Evolutionary conservation across 2,113 vertebrate species (phyloP).

Genomic region (Erythrocercus mccallii): DNA sequence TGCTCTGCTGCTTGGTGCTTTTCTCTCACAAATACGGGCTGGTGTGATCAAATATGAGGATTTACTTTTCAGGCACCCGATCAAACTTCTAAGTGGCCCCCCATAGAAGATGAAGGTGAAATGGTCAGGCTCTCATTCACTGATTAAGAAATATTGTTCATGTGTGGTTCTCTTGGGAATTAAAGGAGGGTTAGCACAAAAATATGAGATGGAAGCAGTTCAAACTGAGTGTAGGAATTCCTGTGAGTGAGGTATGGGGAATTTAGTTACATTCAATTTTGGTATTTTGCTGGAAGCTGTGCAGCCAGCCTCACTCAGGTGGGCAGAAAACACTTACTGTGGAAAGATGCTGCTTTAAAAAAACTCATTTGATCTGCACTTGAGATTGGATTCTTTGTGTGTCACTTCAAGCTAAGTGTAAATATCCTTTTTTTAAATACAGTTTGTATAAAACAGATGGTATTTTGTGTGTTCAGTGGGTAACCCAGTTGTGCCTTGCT

Average conservation of each 20-base stretch:
- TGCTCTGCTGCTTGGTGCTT: neutral
- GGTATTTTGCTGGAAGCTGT: neutral
- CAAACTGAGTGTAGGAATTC: neutral
- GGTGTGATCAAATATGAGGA: neutral
- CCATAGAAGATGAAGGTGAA: neutral
- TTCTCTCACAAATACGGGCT: neutral
- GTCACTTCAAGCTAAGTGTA: neutral
- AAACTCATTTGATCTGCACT: neutral
- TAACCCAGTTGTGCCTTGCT: neutral
- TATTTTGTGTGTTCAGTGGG: neutral
- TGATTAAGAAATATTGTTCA: neutral
- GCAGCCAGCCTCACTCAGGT: neutral
- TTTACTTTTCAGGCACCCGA: neutral
- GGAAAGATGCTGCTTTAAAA: neutral
- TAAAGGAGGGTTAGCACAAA: neutral
- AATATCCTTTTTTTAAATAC: neutral
- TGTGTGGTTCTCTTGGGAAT: rapidly evolving
- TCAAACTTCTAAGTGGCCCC: neutral
- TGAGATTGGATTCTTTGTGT: neutral
- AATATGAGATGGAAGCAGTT: neutral
- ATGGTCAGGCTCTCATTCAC: rapidly evolving
- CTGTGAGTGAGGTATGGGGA: neutral
- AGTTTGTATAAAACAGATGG: neutral
- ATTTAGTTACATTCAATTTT: rapidly evolving
- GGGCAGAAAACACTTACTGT: neutral